Conservation (phyloP, 2,888 invertebrate genomes). For the Phytoseiulus persimilis region DNA sequence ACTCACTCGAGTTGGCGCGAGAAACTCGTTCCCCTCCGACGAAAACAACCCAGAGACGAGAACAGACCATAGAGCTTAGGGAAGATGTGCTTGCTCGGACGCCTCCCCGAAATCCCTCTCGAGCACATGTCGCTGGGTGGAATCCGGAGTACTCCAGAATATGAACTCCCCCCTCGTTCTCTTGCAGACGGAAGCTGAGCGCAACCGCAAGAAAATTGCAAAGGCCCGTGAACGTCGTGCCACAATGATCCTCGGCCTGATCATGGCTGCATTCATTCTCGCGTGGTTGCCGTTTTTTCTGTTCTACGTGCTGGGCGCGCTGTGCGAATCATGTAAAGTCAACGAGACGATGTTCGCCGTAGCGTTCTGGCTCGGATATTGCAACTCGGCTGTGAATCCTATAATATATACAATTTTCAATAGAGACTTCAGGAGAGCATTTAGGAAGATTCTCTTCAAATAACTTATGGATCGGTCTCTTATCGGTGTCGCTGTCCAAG, state of each 20-base stretch:
- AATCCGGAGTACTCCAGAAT: neutral
- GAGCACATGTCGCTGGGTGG: neutral
- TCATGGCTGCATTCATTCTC: slow-evolving; percentile 96
- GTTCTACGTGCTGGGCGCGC: slow-evolving; percentile 75
- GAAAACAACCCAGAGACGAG: too few relatives aligned
- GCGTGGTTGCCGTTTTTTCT: slow-evolving; percentile 98
- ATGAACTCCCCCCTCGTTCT: neutral
- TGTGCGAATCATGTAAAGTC: slow-evolving; percentile 56
- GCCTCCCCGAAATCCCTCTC: neutral
- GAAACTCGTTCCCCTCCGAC: too few relatives aligned
- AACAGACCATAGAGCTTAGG: neutral
- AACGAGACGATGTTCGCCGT: slow-evolving; percentile 48
- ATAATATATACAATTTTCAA: slow-evolving; percentile 90
- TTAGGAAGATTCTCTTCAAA: slow-evolving; percentile 85
- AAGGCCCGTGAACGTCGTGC: slow-evolving; percentile 92
- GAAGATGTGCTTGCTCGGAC: neutral
- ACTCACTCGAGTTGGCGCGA: too few relatives aligned
- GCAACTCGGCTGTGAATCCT: slow-evolving; percentile 63
- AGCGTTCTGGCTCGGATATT: slow-evolving; percentile 52
- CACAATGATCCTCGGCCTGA: slow-evolving; percentile 87
- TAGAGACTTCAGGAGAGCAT: slow-evolving; percentile 91
- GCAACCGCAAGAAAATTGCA: slow-evolving; percentile 83
- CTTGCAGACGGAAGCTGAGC: slow-evolving; percentile 66
- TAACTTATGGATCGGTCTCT: neutral
- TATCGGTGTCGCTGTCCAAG: neutral